phyloP scores from a whole-genome alignment of 2,888 invertebrate genomes.

The Lasioglossum morio region DNA sequence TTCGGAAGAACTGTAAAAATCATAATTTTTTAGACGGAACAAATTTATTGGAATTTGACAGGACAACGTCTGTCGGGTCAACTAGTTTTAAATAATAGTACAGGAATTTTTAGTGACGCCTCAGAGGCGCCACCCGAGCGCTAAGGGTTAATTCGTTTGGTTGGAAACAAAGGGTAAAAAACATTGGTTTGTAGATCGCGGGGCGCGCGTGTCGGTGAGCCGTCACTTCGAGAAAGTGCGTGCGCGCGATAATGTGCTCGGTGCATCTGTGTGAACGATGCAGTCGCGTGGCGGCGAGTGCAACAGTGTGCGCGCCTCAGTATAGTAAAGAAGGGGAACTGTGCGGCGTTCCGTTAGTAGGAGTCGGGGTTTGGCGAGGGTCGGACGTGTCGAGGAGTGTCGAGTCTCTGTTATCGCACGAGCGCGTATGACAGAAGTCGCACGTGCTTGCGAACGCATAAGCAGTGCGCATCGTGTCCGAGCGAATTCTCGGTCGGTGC shows the following conservation, averaged over 20 bases:
- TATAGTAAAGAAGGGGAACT: slow-evolving; percentile 43
- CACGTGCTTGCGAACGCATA: slow-evolving; percentile 58
- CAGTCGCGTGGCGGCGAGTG: not conserved
- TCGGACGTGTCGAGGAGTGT: slow-evolving; percentile 60
- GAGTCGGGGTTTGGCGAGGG: slow-evolving; percentile 68
- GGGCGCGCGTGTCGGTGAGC: not conserved
- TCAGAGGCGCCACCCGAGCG: no score
- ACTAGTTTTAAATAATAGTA: no score
- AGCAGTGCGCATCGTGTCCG: slow-evolving; percentile 5
- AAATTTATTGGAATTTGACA: no score
- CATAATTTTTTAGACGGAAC: no score
- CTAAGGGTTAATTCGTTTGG: no score
- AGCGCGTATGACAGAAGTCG: slow-evolving; percentile 60
- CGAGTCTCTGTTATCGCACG: slow-evolving; percentile 44
- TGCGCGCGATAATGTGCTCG: not conserved
- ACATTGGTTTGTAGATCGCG: not conserved
- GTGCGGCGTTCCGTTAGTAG: slow-evolving; percentile 72
- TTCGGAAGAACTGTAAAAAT: no score
- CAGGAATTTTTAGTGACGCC: no score
- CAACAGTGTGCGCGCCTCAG: slow-evolving; percentile 24
- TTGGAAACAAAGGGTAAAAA: not conserved
- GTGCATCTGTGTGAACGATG: slow-evolving; percentile 13
- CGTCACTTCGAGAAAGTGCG: slow-evolving; percentile 7
- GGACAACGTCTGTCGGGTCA: no score
- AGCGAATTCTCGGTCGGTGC: not conserved